Base-by-base conservation (phyloP, 2,888 invertebrate genomes). In the Ashinkailepas kermadecensis region DNA sequence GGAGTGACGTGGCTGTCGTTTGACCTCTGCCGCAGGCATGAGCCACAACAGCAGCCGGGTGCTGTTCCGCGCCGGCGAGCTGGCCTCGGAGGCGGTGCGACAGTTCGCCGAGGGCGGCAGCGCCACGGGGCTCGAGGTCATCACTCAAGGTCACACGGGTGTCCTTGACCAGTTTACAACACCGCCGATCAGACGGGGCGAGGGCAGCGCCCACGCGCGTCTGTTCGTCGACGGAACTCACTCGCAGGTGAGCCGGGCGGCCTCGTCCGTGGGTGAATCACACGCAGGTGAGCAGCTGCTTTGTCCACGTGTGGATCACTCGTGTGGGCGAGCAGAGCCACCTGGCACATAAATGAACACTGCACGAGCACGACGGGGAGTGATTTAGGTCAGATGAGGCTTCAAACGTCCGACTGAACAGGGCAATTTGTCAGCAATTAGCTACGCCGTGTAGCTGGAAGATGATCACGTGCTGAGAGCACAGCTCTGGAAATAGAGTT, bases 171-270 rank as follows among this genome's bases (percentile, higher is more conserved):
- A 87, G 39, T 89, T 89, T 85, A 86, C 86, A 70, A 88, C 88
- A 6, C 88, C 88, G 12, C 91, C 95, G 0, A 91, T 95, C 57
- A 87, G 88, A 0, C 89, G 91, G 82, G 95, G 95, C 6, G 91
- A 91, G 23, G 89, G 89, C 9, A 85, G 86, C 64, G 86, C 88
- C 3, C 87, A 87, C 81, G 86, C 87, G 0, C 86, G 87, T 81
- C 87, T 89, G 83, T 87, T 89, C 82, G 86, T 87, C 1, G 89
- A 89, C 85, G 88, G 88, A 9, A 86, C 86, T 58, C 88, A 89
- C 85, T 87, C 88, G 6, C 86, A 87, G 86, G 89, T 91, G 85
- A 88, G 87, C 80, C n/a, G 12, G 13, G 62, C 9, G 56, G 62
- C 39, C 39, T 39, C 39, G 39, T 39, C 39, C 39, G 39, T 39